Conservation (phyloP, 2,113 vertebrate genomes). For the Crotalus tigris region DNA sequence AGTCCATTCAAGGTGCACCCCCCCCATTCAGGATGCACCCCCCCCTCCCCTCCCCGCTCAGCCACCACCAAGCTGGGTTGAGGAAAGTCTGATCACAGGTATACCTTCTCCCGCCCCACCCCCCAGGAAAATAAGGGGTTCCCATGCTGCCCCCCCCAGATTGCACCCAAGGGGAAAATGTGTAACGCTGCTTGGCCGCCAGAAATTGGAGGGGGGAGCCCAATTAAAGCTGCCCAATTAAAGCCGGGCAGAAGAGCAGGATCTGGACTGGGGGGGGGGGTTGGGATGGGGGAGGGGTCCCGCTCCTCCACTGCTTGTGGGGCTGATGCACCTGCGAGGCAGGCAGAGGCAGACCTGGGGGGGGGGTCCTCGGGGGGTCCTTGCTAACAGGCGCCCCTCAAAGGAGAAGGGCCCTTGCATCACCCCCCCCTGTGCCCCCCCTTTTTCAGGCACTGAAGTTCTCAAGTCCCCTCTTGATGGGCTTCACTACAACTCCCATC, state of each 20-base stretch:
- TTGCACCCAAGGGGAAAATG: not conserved
- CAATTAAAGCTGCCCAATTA: too few species aligned
- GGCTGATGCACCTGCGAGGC: too few species aligned
- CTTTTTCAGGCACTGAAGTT: not conserved
- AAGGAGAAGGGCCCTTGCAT: too few species aligned
- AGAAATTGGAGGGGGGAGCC: too few species aligned
- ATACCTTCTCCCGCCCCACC: not conserved
- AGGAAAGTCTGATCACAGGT: not conserved
- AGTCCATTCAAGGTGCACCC: too few species aligned
- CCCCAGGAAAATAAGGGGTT: not conserved
- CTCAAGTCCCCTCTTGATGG: not conserved
- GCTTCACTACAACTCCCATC: not conserved
- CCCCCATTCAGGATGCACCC: too few species aligned
- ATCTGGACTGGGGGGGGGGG: not conserved
- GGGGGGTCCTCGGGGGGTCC: too few species aligned
- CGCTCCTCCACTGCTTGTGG: not conserved
- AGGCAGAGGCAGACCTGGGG: not conserved
- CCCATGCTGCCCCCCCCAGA: too few species aligned
- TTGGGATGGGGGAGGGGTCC: not conserved
- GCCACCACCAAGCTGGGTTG: not conserved
- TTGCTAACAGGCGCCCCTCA: too few species aligned
- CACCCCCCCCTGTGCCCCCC: too few species aligned
- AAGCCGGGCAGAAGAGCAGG: not conserved
- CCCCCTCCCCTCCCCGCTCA: too few species aligned
- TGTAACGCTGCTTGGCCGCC: not conserved